These are phyloP conservation scores for Pangasianodon hypophthalmus DNA, from an alignment of 2,113 vertebrate species.

Conservation along the genomic window DNA sequence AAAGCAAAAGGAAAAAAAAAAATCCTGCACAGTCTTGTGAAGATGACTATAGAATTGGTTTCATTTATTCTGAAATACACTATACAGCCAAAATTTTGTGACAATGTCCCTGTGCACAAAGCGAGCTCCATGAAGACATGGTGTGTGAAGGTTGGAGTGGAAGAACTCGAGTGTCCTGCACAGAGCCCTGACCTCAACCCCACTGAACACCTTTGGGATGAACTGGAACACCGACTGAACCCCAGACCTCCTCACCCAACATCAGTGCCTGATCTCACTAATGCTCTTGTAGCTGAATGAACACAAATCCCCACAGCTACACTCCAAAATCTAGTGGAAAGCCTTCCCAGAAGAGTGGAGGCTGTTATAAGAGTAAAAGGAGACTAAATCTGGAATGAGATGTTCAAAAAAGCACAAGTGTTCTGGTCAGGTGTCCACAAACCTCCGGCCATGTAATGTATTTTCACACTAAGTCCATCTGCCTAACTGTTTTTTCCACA, in stretches of 20 bases:
- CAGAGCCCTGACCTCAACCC: too few species aligned
- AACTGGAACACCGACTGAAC: background rate
- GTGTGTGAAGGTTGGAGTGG: too few species aligned
- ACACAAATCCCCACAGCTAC: background rate
- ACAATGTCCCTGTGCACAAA: too few species aligned
- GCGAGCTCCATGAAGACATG: too few species aligned
- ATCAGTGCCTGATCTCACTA: background rate
- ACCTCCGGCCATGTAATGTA: too few species aligned
- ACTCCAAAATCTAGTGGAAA: background rate
- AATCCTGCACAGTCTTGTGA: background rate
- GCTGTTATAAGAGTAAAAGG: background rate
- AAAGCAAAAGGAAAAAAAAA: background rate
- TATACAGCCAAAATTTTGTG: background rate
- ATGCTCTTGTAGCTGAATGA: background rate
- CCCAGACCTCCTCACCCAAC: background rate
- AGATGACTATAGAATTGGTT: background rate
- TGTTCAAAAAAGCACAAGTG: too few species aligned
- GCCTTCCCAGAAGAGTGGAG: background rate
- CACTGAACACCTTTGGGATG: background rate
- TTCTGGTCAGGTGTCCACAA: too few species aligned
- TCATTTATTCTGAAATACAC: background rate
- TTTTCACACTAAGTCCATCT: too few species aligned
- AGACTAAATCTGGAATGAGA: background rate
- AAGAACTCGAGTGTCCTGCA: too few species aligned
- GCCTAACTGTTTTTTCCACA: background rate